phyloP scores from a whole-genome alignment of 1,140 invertebrate genomes.

The Macrobrachium rosenbergii region DNA sequence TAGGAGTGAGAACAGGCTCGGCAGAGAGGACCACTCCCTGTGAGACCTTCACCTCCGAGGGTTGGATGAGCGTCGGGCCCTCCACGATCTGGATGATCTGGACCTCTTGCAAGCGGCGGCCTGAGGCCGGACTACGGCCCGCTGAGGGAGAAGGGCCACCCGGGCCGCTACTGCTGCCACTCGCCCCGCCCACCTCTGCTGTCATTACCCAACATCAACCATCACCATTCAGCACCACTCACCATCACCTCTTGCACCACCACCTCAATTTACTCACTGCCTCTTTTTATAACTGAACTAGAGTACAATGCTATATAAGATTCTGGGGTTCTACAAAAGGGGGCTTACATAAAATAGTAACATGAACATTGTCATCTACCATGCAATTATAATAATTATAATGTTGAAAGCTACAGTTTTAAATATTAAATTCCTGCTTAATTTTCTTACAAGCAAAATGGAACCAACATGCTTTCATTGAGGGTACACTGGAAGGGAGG shows the following conservation, averaged over 20 bases:
- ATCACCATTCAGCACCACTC: constrained; percentile 55
- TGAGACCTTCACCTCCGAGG: constrained; percentile 83
- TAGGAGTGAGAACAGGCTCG: constrained; percentile 83
- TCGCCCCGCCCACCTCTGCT: constrained; percentile 58
- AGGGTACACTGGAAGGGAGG: no score
- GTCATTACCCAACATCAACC: constrained; percentile 64
- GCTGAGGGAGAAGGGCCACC: constrained; percentile 43
- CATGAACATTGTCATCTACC: background rate
- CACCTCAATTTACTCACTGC: constrained; percentile 47
- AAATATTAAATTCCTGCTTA: no score
- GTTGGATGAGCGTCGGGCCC: constrained; percentile 81
- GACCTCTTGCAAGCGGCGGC: constrained; percentile 69
- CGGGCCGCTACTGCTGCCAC: constrained; percentile 44
- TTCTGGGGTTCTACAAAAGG: no score
- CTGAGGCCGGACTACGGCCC: constrained; percentile 61
- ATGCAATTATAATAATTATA: background rate
- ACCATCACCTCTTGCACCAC: constrained; percentile 53
- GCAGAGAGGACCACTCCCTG: constrained; percentile 82
- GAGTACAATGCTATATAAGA: background rate
- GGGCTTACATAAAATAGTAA: no score
- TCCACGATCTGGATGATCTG: constrained; percentile 72
- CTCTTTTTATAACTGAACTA: constrained; percentile 35
- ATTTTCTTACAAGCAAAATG: background rate
- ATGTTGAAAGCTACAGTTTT: no score
- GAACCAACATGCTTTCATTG: no score